Evolutionary conservation across 1,140 invertebrate species (phyloP).

Genomic region (Vanessa atalanta): DNA sequence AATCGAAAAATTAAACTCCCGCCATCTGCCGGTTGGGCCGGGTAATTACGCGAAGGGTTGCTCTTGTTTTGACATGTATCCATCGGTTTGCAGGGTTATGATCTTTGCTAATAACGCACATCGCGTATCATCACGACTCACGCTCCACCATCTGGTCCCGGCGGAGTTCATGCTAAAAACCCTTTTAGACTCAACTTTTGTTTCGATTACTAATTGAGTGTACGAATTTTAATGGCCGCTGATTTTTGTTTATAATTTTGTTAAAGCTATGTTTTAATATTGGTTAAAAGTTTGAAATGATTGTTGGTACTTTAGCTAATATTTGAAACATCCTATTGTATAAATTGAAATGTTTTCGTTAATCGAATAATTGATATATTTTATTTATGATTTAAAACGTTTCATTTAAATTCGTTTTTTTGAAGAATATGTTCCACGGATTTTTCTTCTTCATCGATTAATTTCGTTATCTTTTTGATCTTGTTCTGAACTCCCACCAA

Average conservation of each 20-base stretch:
- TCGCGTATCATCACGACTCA: constrained; percentile 49
- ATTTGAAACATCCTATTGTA: no score
- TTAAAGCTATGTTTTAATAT: neutral
- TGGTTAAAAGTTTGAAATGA: neutral
- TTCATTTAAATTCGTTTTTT: no score
- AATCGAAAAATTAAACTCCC: constrained; percentile 78
- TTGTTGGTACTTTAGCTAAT: neutral
- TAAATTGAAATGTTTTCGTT: no score
- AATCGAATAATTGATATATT: no score
- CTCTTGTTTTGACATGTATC: constrained; percentile 67
- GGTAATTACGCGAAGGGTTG: constrained; percentile 69
- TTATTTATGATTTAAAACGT: no score
- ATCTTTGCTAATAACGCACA: constrained; percentile 59
- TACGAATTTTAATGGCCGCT: constrained; percentile 38
- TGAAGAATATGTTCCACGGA: no score
- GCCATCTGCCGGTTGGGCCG: constrained; percentile 67
- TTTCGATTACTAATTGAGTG: constrained; percentile 46
- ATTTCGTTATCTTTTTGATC: no score
- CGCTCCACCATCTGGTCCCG: constrained; percentile 38
- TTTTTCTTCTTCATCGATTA: no score
- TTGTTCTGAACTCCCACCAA: no score
- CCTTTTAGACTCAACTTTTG: constrained; percentile 45
- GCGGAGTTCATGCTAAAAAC: constrained; percentile 42
- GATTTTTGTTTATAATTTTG: constrained; percentile 14
- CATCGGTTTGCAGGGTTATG: constrained; percentile 60